Base-by-base conservation (phyloP, 1,140 invertebrate genomes). In the Magallana angulata region DNA sequence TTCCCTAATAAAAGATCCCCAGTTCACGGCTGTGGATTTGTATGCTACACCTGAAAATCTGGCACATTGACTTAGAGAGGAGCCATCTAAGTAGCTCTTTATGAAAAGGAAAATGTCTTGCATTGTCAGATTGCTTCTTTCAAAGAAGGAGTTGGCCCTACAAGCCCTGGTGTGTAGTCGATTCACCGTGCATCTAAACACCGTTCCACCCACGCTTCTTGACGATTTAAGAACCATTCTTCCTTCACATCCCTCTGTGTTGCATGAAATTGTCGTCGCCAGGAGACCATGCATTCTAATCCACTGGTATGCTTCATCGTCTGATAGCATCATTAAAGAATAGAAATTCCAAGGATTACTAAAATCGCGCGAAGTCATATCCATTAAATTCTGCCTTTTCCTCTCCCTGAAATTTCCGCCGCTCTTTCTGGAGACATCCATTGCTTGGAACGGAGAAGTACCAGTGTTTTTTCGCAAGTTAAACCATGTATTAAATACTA, bases 1-100 rank as follows among this genome's bases (percentile, higher is more conserved):
- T 14, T 88, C 68, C 24, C 87, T 16, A 7, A 85, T 24, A 18
- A 80, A 85, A 18, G 24, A 84, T 1, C 64, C 87, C 82, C 87
- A 84, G 18, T 81, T 62, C 3, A 88, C 83, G 1, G 87, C 56
- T 12, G 87, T 88, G 1, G 81, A 57, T 12, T 80, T 36, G 57
- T 84, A 87, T 11, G 81, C 58, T 57, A 84, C 81, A 5, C 83
- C 83, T 36, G 87, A 14, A 30, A 57, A 62, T 18, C 30, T 48
- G 12, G 83, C 82, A 14, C 30, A 88, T 82, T 60, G 82, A 56
- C n/a, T 62, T 0, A 87, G 18, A 0, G 86, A 36, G 24, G 71
- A 71, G 11, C 85, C 85, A 68, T 87, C 85, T 14, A 62, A 30
- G 30, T 82, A 81, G 18, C 30, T 14, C 36, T 62, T 87, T 0